Evolutionary conservation across 2,113 vertebrate species (phyloP).

Genomic region (Tympanuchus pallidicinctus): DNA sequence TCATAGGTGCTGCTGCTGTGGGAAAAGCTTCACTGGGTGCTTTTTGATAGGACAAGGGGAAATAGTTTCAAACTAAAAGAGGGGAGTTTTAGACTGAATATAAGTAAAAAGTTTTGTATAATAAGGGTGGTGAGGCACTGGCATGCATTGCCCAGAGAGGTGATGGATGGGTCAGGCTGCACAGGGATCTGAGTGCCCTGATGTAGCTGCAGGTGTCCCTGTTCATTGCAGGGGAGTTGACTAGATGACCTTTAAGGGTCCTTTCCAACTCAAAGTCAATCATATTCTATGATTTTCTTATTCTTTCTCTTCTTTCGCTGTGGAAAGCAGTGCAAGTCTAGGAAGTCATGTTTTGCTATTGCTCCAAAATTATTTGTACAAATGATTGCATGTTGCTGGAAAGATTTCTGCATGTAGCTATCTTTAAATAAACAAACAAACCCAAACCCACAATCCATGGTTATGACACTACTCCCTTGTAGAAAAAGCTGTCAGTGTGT

Average conservation of each 20-base stretch:
- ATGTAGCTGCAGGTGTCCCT: no score
- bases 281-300: no score
- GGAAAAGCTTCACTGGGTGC: background rate
- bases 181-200: no score
- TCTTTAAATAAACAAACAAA: background rate
- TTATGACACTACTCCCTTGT: background rate
- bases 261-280: no score
- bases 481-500: background rate
- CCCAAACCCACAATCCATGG: background rate
- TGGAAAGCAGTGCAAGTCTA: background rate
- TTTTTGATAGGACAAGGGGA: background rate
- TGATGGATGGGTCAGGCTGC: no score
- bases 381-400: background rate
- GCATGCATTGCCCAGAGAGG: no score
- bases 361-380: background rate
- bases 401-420: background rate
- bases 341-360: background rate
- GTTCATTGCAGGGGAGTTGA: no score
- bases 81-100: no score
- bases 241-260: no score
- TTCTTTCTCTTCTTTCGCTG: background rate
- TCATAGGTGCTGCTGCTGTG: background rate
- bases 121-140: no score
- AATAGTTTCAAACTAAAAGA: no score
- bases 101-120: no score